These are phyloP conservation scores for Luffia ferchaultella DNA, from an alignment of 2,888 invertebrate species.

Conservation along the genomic window DNA sequence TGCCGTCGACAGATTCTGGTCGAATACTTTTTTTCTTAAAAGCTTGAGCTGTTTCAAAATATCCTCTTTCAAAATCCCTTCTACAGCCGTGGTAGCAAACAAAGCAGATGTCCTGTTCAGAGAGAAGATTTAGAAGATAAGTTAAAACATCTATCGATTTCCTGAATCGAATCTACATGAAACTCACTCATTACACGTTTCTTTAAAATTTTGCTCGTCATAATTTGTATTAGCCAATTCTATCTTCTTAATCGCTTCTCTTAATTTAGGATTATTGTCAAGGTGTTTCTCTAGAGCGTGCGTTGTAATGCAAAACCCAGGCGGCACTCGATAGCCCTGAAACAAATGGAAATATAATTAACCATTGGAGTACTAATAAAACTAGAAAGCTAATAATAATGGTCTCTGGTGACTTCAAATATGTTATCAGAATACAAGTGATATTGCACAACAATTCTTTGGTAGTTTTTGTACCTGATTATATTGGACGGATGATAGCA, in stretches of 20 bases:
- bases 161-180: background rate
- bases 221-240: constrained; percentile 58
- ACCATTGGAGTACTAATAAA: too few relatives aligned
- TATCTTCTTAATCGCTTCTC: constrained; percentile 51
- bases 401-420: too few relatives aligned
- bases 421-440: too few relatives aligned
- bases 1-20: constrained; percentile 28
- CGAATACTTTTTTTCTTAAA: constrained; percentile 26
- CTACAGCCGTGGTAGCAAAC: constrained; percentile 29
- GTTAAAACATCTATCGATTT: constrained; percentile 3
- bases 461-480: too few relatives aligned
- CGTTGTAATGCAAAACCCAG: constrained; percentile 75
- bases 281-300: constrained; percentile 69
- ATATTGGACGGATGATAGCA: constrained; percentile 54
- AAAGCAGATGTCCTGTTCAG: constrained; percentile 45
- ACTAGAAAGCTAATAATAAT: too few relatives aligned
- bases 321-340: constrained; percentile 69
- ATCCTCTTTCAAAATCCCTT: constrained; percentile 36
- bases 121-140: background rate
- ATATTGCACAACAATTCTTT: too few relatives aligned
- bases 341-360: too few relatives aligned
- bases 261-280: constrained; percentile 42
- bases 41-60: constrained; percentile 33
- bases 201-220: constrained; percentile 48
- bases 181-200: constrained; percentile 50